Evolutionary conservation across 2,113 vertebrate species (phyloP), one percentile per base, ranked within the genome.

Genomic region (Strigops habroptila): DNA sequence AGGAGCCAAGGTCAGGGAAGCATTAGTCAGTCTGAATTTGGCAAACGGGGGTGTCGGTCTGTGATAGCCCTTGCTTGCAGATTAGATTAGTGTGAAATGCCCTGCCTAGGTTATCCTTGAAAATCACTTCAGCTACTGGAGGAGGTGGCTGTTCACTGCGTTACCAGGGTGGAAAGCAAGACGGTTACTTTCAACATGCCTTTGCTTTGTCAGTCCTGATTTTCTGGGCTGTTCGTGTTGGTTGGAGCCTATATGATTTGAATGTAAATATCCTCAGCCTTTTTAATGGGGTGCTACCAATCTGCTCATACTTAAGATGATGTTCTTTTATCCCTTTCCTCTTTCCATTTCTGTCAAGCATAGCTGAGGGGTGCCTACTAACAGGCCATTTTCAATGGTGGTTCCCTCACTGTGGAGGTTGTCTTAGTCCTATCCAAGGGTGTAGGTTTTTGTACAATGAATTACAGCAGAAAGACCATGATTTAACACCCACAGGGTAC

Each of bases 1-100:
- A 43, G 88, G 27, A 97, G 91, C 88, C 94, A 96, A 96, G 96
- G 94, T 94, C 95, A 95, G 88, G 86, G 73, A 86, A 91, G 69
- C 90, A 81, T 96, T 91, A 96, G 85, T 96, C 91, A 93, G 76
- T 22, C 80, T 84, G 92, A 46, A 94, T 93, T 82, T 92, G 92
- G 95, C 82, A 86, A 90, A 78, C 1, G 3, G 59, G 64, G 76
- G 35, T 92, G 79, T 86, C 2, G 14, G 92, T 90, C 67, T 70
- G 90, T 77, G 87, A 92, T 91, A 92, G 91, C 86, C 86, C 76
- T 76, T 1, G 0, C 76, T 75, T 2, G 4, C 64, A 88, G 93
- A 95, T 94, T 94, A 93, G 88, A 97, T 92, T 88, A 90, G 76
- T 11, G 3, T 71, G 82, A 95, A 91, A 94, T 71, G 35, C 60